A percentile compares a stretch with the other conserved stretches of the same genome.
These are phyloP conservation scores for Pygathrix nemaeus DNA, from an alignment of 2,113 vertebrate genomes.

Conservation along the genomic window DNA sequence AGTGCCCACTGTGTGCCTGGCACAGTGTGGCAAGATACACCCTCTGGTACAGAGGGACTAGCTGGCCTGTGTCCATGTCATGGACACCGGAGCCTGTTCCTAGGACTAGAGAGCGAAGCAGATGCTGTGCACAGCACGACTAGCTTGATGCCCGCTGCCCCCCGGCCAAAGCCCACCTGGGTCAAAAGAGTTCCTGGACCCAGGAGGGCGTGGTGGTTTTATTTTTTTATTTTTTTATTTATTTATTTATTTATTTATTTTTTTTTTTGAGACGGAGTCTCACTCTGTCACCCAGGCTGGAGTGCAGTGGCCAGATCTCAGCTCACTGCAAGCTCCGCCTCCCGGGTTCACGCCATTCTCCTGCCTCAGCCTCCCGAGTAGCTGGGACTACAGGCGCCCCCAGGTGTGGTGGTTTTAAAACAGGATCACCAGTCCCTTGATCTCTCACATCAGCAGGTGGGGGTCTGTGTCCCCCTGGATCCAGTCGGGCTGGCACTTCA, in stretches of 20 bases:
- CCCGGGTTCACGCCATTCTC: too few relatives aligned
- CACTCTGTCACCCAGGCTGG: too few relatives aligned
- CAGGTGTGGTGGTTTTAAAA: rapidly evolving
- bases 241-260: too few relatives aligned
- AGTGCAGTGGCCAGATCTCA: too few relatives aligned
- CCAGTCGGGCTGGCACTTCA: neutral
- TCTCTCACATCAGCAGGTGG: too few relatives aligned
- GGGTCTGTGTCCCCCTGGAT: neutral
- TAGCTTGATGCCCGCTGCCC: rapidly evolving
- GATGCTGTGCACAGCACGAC: rapidly evolving
- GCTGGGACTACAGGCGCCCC: too few relatives aligned
- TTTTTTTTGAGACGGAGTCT: too few relatives aligned
- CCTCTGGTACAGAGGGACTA: neutral
- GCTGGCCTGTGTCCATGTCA: rapidly evolving
- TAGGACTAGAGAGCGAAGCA: neutral
- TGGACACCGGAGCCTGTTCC: neutral
- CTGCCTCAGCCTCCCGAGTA: too few relatives aligned
- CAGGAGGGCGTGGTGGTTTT: rapidly evolving
- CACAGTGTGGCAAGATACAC: neutral
- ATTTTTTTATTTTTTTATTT: too few relatives aligned
- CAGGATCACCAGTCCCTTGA: too few relatives aligned
- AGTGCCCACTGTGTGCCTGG: rapidly evolving
- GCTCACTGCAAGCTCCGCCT: too few relatives aligned
- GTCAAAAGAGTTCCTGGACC: neutral
- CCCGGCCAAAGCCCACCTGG: neutral